A percentile compares a stretch with the other conserved stretches of the same genome.
These are phyloP conservation scores for Anagrus nilaparvatae DNA, from an alignment of 1,140 invertebrate genomes.

Conservation along the genomic window DNA sequence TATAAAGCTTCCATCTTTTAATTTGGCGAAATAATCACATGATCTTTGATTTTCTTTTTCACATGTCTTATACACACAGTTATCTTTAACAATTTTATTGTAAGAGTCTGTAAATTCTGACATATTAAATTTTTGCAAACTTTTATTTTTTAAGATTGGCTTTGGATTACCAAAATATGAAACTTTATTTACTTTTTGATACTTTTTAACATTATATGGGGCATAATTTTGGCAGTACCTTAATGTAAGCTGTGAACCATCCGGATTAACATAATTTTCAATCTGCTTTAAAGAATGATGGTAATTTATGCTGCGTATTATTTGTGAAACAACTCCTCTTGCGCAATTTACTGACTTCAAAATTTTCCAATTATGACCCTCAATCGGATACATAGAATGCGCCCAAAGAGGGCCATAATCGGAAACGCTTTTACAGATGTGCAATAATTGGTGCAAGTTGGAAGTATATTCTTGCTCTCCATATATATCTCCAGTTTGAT, in stretches of 20 bases:
- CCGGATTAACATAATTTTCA: not conserved
- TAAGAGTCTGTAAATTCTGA: not conserved
- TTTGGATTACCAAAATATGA: not conserved
- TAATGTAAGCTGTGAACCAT: not conserved
- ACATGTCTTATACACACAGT: not conserved
- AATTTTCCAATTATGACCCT: constrained; percentile 1
- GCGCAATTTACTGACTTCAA: constrained; percentile 4
- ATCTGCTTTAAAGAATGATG: not conserved
- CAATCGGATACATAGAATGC: not conserved
- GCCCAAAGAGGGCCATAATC: constrained; percentile 7
- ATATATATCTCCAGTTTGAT: not conserved
- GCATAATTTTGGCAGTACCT: not conserved
- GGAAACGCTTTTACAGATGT: constrained; percentile 1
- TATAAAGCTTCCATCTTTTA: not conserved
- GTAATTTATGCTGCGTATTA: constrained; percentile 1
- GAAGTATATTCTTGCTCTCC: not conserved
- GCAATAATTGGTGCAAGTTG: constrained; percentile 4
- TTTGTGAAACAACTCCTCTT: constrained; percentile 6
- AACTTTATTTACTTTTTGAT: not conserved
- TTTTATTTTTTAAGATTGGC: not conserved
- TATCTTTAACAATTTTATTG: not conserved
- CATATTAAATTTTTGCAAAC: not conserved
- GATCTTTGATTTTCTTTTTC: not conserved
- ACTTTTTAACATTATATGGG: not conserved
- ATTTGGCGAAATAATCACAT: not conserved